Conservation (phyloP, 2,888 invertebrate species). For the Venusia cambrica region DNA sequence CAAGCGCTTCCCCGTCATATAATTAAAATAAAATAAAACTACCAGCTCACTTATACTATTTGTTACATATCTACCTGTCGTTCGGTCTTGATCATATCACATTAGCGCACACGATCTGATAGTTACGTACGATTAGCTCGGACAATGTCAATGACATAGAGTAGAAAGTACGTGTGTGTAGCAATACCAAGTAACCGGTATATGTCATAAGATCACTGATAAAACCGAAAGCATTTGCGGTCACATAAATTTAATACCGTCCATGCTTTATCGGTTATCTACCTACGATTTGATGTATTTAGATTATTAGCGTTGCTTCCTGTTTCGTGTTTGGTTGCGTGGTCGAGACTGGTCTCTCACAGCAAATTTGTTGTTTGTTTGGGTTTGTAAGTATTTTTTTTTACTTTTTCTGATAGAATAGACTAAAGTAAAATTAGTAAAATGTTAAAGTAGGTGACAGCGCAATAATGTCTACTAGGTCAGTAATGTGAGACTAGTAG, state of each 20-base stretch:
- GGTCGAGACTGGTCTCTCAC: too few species aligned
- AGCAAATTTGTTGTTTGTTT: too few species aligned
- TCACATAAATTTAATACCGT: conserved; percentile 27
- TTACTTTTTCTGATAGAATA: too few species aligned
- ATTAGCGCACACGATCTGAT: conserved; percentile 28
- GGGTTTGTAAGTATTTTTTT: too few species aligned
- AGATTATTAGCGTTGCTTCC: not conserved
- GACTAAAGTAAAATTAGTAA: too few species aligned
- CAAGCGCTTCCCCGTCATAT: too few species aligned
- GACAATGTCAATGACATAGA: conserved; percentile 58
- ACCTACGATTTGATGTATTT: conserved; percentile 17
- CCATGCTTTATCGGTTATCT: conserved; percentile 27
- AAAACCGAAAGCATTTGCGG: conserved; percentile 56
- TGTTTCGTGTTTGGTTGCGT: too few species aligned
- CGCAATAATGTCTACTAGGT: too few species aligned
- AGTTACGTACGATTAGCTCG: conserved; percentile 18
- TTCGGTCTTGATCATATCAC: not conserved
- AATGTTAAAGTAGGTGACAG: too few species aligned
- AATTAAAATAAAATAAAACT: too few species aligned
- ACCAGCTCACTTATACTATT: not conserved
- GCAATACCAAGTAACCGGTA: conserved; percentile 38
- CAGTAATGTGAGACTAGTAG: too few species aligned
- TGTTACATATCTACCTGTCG: not conserved
- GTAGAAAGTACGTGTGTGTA: conserved; percentile 53
- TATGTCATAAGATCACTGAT: conserved; percentile 50